Evolutionary conservation across 92 coral and sea anemone genomes (phyloP).

Genomic region (Zoanthus solanderi): DNA sequence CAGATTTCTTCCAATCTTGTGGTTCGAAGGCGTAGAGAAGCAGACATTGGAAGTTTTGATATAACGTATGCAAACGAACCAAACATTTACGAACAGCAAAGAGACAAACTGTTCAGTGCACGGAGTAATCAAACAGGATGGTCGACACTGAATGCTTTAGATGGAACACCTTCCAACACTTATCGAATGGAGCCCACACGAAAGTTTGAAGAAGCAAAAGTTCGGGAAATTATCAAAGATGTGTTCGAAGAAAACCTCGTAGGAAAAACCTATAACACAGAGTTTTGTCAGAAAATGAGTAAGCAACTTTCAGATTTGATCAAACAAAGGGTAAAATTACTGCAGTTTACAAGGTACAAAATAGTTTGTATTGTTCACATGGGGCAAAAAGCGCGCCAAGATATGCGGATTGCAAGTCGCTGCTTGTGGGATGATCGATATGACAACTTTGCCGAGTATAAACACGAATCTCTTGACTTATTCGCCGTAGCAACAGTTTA

Average conservation of each 20-base stretch:
- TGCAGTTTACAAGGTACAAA: conserved; percentile 80
- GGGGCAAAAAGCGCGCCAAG: conserved; percentile 70
- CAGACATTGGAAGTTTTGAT: conserved; percentile 72
- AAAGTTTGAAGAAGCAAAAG: conserved; percentile 65
- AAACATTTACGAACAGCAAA: conserved; percentile 12
- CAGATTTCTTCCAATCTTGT: conserved; percentile 64
- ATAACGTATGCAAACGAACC: conserved; percentile 78
- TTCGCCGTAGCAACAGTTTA: conserved; percentile 79
- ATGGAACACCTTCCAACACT: conserved; percentile 45
- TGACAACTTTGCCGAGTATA: conserved; percentile 76
- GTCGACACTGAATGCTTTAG: background rate
- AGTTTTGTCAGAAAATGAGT: conserved; percentile 61
- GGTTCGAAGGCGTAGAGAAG: conserved; percentile 57
- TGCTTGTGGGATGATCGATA: conserved; percentile 83
- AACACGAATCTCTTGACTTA: conserved; percentile 59
- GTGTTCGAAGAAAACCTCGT: conserved; percentile 58
- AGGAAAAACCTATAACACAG: conserved; percentile 53
- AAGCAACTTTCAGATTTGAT: conserved; percentile 66
- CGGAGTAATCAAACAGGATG: conserved; percentile 32
- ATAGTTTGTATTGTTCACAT: conserved; percentile 67
- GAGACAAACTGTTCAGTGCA: background rate
- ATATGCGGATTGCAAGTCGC: conserved; percentile 69
- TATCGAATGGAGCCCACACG: conserved; percentile 74
- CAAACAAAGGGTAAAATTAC: conserved; percentile 65
- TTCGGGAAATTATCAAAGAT: conserved; percentile 69